Evolutionary conservation across 2,888 invertebrate species (phyloP).

Genomic region (Diaprepes abbreviatus): DNA sequence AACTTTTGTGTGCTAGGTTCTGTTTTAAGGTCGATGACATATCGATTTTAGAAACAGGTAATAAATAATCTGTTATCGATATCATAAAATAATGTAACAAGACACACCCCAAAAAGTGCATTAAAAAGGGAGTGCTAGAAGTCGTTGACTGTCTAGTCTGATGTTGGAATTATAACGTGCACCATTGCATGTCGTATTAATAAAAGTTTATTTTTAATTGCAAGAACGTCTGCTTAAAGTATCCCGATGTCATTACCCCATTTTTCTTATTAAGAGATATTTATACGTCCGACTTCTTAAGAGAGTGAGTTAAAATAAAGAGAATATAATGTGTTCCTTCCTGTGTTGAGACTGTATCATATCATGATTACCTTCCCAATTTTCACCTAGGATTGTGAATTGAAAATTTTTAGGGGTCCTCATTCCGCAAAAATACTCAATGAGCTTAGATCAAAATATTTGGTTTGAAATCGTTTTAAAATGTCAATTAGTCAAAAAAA

Average conservation of each 20-base stretch:
- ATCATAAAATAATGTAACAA: background rate
- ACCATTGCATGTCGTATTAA: slow-evolving; percentile 25
- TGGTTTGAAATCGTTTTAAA: no score
- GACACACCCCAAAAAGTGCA: slow-evolving; percentile 28
- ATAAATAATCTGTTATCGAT: background rate
- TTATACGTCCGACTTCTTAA: slow-evolving; percentile 13
- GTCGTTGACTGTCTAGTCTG: slow-evolving; percentile 37
- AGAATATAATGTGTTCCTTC: no score
- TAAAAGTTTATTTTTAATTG: slow-evolving; percentile 39
- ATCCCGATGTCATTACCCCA: background rate
- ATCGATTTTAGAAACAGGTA: background rate
- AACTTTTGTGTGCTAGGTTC: no score
- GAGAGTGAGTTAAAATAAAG: no score
- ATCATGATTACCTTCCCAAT: no score
- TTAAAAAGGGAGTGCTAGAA: slow-evolving; percentile 11
- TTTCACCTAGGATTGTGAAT: no score
- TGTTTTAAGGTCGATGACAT: no score
- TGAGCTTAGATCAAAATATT: no score
- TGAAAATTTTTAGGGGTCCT: no score
- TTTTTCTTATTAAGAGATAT: slow-evolving; percentile 7
- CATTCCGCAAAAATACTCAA: no score
- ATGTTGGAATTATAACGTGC: slow-evolving; percentile 13
- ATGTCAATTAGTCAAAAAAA: no score
- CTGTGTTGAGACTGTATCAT: no score
- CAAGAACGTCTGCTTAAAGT: background rate